Evolutionary conservation across 1,140 invertebrate genomes (phyloP).

Genomic region (Dinoponera quadriceps): DNA sequence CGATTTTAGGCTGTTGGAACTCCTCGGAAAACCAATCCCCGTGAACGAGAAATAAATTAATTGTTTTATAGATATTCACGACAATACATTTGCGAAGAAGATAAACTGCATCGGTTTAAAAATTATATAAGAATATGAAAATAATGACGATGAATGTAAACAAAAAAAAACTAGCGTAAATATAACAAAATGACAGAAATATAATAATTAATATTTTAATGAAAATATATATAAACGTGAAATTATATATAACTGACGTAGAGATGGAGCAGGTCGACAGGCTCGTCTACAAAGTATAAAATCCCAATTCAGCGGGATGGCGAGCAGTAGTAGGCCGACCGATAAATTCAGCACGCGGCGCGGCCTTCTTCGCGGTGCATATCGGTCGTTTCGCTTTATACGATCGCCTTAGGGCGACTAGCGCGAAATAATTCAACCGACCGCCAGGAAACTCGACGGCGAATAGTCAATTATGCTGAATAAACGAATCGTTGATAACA

Average conservation of each 20-base stretch:
- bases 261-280: constrained; percentile 23
- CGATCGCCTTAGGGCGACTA: constrained; percentile 20
- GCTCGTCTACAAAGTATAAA: constrained; percentile 26
- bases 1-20: too few relatives aligned
- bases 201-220: too few relatives aligned
- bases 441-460: neutral
- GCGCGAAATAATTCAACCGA: constrained; percentile 2
- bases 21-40: too few relatives aligned
- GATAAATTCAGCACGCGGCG: constrained; percentile 25
- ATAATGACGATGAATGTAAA: too few relatives aligned
- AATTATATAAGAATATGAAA: too few relatives aligned
- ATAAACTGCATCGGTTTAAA: too few relatives aligned
- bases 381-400: constrained; percentile 41
- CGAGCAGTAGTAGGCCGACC: neutral
- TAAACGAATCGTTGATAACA: constrained; percentile 8
- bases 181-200: too few relatives aligned
- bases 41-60: too few relatives aligned
- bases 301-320: constrained; percentile 32
- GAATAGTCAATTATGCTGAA: constrained; percentile 15
- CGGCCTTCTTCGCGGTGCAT: constrained; percentile 25
- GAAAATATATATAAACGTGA: neutral
- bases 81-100: too few relatives aligned
- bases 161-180: too few relatives aligned
- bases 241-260: neutral
- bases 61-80: too few relatives aligned